Evolutionary conservation across 2,113 vertebrate species (phyloP).

Genomic region (Nymphicus hollandicus): DNA sequence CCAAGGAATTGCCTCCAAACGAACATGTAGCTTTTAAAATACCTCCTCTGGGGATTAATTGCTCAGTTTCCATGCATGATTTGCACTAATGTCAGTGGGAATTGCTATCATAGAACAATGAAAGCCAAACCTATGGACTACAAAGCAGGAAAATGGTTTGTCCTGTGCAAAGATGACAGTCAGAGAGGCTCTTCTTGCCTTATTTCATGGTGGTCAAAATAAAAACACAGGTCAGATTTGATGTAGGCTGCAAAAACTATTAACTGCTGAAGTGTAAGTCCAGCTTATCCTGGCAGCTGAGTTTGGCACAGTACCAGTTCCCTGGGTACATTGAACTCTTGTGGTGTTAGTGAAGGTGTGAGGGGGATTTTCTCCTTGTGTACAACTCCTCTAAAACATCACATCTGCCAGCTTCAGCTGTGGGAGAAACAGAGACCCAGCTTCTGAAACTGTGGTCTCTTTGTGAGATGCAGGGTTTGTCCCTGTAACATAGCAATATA

Average conservation of each 20-base stretch:
- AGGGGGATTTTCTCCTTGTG: background rate
- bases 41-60: background rate
- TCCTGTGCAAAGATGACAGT: background rate
- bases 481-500: background rate
- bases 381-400: background rate
- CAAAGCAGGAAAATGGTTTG: background rate
- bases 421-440: background rate
- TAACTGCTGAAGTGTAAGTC: background rate
- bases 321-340: background rate
- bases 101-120: background rate
- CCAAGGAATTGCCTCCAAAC: background rate
- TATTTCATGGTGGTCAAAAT: background rate
- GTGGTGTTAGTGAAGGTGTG: background rate
- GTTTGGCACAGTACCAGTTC: background rate
- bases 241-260: background rate
- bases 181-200: background rate
- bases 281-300: background rate
- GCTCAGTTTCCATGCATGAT: conserved; percentile 1
- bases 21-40: background rate
- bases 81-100: background rate
- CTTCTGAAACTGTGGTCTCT: background rate
- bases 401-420: background rate
- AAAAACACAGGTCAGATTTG: background rate
- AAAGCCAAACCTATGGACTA: background rate
- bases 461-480: background rate